phyloP scores from a whole-genome alignment of 2,888 invertebrate genomes.

The Ashinkailepas kermadecensis region DNA sequence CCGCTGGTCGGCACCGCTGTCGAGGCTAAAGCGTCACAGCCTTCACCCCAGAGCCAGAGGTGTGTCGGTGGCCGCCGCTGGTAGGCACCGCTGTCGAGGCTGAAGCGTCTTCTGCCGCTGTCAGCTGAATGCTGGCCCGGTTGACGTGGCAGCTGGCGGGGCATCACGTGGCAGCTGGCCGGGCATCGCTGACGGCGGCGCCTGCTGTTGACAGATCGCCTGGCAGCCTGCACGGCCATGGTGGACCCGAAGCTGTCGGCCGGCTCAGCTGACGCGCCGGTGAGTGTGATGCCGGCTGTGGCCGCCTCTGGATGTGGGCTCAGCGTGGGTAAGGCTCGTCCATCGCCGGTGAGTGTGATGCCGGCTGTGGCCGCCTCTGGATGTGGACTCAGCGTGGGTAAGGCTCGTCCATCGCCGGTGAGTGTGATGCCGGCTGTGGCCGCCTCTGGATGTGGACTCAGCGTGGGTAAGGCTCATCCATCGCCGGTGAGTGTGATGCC shows the following conservation, averaged over 20 bases:
- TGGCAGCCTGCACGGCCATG: not conserved
- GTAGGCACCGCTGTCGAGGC: not conserved
- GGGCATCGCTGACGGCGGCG: no score
- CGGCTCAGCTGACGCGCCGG: not conserved
- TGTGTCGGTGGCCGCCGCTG: not conserved
- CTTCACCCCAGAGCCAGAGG: not conserved
- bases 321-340: no score
- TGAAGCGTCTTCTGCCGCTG: not conserved
- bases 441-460: no score
- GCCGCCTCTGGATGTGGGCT: no score
- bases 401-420: not conserved
- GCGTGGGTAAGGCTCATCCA: no score
- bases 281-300: not conserved
- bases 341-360: not conserved
- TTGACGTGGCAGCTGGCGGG: no score
- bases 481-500: not conserved
- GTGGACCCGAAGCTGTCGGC: not conserved
- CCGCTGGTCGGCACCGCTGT: no score
- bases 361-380: no score
- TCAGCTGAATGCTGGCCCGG: not conserved
- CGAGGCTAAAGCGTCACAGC: no score
- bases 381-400: no score
- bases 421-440: not conserved
- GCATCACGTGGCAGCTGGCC: no score
- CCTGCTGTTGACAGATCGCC: not conserved